These are phyloP conservation scores for Sternotherus odoratus DNA, from an alignment of 2,797 vertebrate genomes.

Conservation along the genomic window DNA sequence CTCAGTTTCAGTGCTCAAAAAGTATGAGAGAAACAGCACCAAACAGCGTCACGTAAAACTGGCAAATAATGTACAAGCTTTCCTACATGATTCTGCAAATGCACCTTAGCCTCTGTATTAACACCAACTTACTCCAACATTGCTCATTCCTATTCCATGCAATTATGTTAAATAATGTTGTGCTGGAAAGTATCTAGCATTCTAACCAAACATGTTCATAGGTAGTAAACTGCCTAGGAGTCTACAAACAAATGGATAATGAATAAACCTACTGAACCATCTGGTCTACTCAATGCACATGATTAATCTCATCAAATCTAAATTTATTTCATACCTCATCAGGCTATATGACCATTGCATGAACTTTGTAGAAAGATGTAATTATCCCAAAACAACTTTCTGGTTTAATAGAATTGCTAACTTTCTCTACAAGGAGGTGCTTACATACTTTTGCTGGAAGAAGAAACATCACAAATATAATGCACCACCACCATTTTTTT, in stretches of 20 bases:
- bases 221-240: not conserved
- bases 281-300: not conserved
- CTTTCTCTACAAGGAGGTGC: not conserved
- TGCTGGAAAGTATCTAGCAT: not conserved
- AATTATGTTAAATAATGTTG: not conserved
- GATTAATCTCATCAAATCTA: not conserved
- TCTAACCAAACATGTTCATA: not conserved
- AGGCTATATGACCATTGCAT: not conserved
- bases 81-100: not conserved
- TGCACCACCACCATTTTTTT: rapidly evolving
- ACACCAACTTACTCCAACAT: not conserved
- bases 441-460: not conserved
- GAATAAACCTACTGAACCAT: not conserved
- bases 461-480: not conserved
- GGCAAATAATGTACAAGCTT: not conserved
- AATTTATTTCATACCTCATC: not conserved
- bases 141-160: not conserved
- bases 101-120: not conserved
- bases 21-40: not conserved
- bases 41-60: not conserved
- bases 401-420: not conserved
- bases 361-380: not conserved
- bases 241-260: not conserved
- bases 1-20: not conserved
- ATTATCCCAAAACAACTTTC: not conserved